These are phyloP conservation scores for Tinamus major DNA, from an alignment of 2,797 vertebrate genomes.

Conservation along the genomic window DNA sequence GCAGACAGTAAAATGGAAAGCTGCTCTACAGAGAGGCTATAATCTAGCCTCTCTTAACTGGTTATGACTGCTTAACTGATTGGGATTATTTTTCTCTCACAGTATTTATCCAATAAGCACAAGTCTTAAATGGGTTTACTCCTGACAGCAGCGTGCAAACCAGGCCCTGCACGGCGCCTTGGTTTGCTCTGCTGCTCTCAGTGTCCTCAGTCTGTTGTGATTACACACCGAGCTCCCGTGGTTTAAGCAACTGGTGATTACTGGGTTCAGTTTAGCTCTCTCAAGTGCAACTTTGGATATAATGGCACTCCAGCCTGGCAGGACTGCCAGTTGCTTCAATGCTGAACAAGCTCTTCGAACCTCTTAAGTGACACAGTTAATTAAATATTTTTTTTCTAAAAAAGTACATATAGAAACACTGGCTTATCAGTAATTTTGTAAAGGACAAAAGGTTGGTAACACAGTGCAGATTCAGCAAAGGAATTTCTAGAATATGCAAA, in stretches of 20 bases:
- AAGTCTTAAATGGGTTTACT: neutral
- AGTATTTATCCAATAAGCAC: neutral
- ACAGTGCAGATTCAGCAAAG: neutral
- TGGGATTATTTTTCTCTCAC: neutral
- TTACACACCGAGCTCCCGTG: neutral
- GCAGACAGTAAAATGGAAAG: neutral
- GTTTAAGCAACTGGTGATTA: neutral
- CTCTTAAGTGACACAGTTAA: neutral
- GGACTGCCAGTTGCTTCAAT: neutral
- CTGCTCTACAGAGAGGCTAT: too few relatives aligned
- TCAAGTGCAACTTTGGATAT: neutral
- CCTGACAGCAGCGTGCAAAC: neutral
- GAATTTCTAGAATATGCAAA: neutral
- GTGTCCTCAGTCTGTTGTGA: neutral
- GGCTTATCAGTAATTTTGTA: neutral
- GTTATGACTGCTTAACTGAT: neutral
- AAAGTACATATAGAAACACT: neutral
- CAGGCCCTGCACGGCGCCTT: neutral
- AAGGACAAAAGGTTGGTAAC: neutral
- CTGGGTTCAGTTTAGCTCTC: neutral
- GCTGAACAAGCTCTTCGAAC: neutral
- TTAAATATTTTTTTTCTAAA: neutral
- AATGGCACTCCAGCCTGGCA: neutral
- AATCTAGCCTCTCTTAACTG: neutral
- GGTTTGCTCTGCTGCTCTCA: neutral